Conservation (phyloP, 2,888 invertebrate species). For the Callosobruchus maculatus region DNA sequence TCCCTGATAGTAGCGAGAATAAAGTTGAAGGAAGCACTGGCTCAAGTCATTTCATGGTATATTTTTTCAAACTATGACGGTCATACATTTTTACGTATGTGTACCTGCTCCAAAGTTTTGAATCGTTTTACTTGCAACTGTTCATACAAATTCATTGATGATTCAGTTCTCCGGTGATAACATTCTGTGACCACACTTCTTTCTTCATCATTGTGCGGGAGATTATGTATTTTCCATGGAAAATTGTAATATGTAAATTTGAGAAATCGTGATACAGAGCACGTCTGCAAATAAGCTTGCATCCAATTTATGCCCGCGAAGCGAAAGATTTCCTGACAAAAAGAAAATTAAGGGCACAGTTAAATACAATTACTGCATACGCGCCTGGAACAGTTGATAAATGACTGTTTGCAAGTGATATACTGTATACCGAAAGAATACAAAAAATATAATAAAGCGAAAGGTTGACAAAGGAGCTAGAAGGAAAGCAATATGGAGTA, state of each 20-base stretch:
- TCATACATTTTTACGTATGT: no score
- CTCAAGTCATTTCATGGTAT: no score
- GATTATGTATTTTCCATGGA: neutral
- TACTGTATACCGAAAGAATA: neutral
- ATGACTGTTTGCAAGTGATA: neutral
- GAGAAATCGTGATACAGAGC: neutral
- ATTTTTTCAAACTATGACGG: no score
- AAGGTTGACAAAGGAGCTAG: neutral
- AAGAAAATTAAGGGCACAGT: neutral
- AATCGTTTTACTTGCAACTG: no score
- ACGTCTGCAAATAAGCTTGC: neutral
- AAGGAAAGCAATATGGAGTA: neutral
- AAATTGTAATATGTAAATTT: neutral
- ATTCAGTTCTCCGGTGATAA: no score
- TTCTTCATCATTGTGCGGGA: neutral
- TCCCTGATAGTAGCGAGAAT: no score
- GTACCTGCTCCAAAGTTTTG: no score
- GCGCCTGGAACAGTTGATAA: neutral
- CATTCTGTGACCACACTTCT: no score
- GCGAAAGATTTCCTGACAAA: neutral
- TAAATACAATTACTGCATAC: neutral
- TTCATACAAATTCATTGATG: no score
- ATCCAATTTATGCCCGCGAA: neutral
- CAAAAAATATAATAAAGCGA: neutral
- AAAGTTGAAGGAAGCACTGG: no score